Percentiles rank a stretch among this genome's conserved stretches.
These are phyloP conservation scores for Brassicogethes aeneus DNA, from an alignment of 2,888 invertebrate genomes.

Conservation along the genomic window DNA sequence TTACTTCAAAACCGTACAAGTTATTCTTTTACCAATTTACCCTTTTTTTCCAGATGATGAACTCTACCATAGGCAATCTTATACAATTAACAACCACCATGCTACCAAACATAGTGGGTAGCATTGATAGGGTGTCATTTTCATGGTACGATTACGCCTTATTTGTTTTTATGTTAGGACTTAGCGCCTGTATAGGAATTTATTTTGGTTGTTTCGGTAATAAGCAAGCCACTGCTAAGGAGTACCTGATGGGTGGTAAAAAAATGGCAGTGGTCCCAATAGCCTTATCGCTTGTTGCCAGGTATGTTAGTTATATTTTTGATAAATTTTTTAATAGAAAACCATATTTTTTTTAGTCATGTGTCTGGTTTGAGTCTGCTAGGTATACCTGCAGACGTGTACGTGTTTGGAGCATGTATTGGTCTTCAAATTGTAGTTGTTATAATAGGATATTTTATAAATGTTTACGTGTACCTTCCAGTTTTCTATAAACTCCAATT, in stretches of 20 bases:
- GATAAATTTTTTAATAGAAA: too few relatives aligned
- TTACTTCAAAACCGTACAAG: neutral
- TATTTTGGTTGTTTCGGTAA: constrained; percentile 60
- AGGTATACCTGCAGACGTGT: constrained; percentile 67
- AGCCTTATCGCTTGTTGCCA: constrained; percentile 76
- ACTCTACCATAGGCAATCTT: neutral
- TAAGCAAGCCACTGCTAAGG: constrained; percentile 52
- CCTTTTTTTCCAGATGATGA: too few relatives aligned
- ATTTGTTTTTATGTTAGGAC: constrained; percentile 66
- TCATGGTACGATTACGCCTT: constrained; percentile 69
- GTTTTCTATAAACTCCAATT: constrained; percentile 64
- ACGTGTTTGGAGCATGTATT: constrained; percentile 60
- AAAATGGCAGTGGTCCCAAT: constrained; percentile 77
- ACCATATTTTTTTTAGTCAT: constrained; percentile 59
- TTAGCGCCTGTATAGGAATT: constrained; percentile 72
- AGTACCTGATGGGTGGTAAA: constrained; percentile 73
- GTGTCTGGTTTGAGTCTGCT: constrained; percentile 66
- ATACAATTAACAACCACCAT: constrained; percentile 6
- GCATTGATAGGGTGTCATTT: constrained; percentile 45
- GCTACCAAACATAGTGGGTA: constrained; percentile 4
- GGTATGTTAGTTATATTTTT: constrained; percentile 58
- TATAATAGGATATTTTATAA: constrained; percentile 34
- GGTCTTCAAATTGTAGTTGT: constrained; percentile 33
- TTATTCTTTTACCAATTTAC: too few relatives aligned
- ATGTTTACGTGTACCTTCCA: constrained; percentile 45